Evolutionary conservation across 2,113 vertebrate genomes (phyloP).

Genomic region (Eudorcas thomsonii): DNA sequence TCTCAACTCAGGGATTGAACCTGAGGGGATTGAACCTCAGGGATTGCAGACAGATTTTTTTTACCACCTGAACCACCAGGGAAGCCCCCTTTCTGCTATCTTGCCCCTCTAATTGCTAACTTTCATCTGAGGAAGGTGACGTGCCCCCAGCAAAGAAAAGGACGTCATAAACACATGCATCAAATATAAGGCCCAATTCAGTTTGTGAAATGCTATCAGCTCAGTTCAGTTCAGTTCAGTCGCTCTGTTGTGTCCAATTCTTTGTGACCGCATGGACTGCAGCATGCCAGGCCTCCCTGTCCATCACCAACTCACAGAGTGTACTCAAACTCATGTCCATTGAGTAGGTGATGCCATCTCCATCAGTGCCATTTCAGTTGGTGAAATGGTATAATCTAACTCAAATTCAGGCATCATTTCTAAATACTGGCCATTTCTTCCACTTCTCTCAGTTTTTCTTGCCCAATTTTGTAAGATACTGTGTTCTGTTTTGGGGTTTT

Average conservation of each 20-base stretch:
- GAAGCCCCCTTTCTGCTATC: background rate
- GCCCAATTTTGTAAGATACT: background rate
- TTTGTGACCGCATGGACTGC: too few relatives aligned
- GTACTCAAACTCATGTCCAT: too few relatives aligned
- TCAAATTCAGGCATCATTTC: background rate
- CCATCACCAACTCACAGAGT: too few relatives aligned
- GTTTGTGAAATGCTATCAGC: background rate
- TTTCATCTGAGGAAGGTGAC: background rate
- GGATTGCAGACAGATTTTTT: background rate
- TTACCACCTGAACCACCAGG: background rate
- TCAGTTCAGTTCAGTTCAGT: too few relatives aligned
- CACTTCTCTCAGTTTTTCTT: background rate
- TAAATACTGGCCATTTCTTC: background rate
- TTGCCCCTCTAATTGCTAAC: background rate
- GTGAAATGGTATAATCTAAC: background rate
- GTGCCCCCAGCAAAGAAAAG: background rate
- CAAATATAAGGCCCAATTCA: background rate
- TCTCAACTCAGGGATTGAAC: background rate
- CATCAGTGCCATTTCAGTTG: too few relatives aligned
- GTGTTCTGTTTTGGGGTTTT: too few relatives aligned
- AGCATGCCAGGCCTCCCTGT: too few relatives aligned
- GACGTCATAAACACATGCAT: background rate
- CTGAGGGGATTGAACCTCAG: too few relatives aligned
- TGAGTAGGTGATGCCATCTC: too few relatives aligned
- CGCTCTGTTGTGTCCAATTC: background rate